phyloP scores from a whole-genome alignment of 2,888 invertebrate species.

The Oscheius sp. region DNA sequence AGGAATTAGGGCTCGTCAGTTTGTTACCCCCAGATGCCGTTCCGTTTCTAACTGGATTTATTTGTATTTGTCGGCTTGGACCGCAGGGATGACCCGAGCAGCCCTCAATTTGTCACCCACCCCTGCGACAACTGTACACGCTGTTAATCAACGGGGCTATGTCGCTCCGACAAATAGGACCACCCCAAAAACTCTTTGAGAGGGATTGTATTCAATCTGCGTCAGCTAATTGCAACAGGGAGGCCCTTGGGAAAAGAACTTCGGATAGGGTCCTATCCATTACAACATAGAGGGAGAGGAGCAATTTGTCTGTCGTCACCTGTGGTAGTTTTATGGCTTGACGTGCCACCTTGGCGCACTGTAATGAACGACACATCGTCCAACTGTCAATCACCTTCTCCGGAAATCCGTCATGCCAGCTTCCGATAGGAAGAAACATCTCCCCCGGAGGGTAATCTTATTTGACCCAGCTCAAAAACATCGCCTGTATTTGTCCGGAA shows the following conservation, averaged over 20 bases:
- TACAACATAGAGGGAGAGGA: slow-evolving; percentile 8
- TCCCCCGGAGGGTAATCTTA: background rate
- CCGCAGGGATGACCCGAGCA: slow-evolving; percentile 19
- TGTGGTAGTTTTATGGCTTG: slow-evolving; percentile 34
- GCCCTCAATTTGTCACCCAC: slow-evolving; percentile 32
- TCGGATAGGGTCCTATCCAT: background rate
- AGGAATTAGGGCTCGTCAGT: background rate
- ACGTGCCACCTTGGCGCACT: slow-evolving; percentile 40
- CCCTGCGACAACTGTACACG: slow-evolving; percentile 35
- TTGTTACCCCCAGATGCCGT: slow-evolving; percentile 4
- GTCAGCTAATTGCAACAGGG: slow-evolving; percentile 24
- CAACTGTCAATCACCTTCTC: slow-evolving; percentile 29
- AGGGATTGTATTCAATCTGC: slow-evolving; percentile 30
- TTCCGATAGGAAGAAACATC: background rate
- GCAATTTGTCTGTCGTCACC: slow-evolving; percentile 35
- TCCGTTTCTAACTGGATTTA: slow-evolving; percentile 17
- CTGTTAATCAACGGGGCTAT: slow-evolving; percentile 33
- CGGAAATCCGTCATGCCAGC: slow-evolving; percentile 8
- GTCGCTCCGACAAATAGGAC: slow-evolving; percentile 21
- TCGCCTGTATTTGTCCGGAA: slow-evolving; percentile 28
- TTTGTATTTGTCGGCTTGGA: slow-evolving; percentile 28
- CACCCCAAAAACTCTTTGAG: background rate
- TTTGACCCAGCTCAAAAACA: slow-evolving; percentile 12
- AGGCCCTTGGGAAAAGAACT: slow-evolving; percentile 16
- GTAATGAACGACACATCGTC: slow-evolving; percentile 34